Base-by-base conservation (phyloP, 2,888 invertebrate species). In the Argyresthia goedartella region DNA sequence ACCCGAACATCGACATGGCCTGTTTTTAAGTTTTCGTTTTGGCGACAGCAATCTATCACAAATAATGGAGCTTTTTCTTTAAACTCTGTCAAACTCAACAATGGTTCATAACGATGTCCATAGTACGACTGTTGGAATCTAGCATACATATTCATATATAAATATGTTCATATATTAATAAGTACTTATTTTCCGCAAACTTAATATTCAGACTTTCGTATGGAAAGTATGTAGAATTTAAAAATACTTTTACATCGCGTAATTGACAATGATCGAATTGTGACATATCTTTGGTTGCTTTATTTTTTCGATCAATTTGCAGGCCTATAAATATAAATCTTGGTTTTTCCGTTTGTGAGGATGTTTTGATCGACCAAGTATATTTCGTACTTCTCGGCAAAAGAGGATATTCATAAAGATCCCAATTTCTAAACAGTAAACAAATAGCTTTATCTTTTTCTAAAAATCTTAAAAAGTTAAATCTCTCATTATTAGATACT, bases 251-350 rank as follows among this genome's bases (percentile, higher is more conserved):
- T 13, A 54, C 48, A 14, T 54, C 45, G 8, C 44, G 34, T 51
- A 54, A 43, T 36, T 49, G 34, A 55, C 70, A 70, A 53, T 65
- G 59, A 56, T 61, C 59, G 49, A 62, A 62, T 1, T 50, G 9
- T 4, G 58, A 59, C 41, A 43, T 53, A 56, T 71, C 58, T 49
- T 49, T 57, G 7, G 11, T 34, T 42, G 53, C 49, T 16, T 59
- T 53, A 58, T 65, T 66, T 61, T 70, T 72, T 57, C 64, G 57
- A 51, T 65, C 58, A 13, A 69, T 74, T 64, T 78, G 75, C 46
- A 75, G 64, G 8, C 62, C 72, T 15, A 75, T 44, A 52, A 74
- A 64, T 34, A 74, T 50, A 55, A 58, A 75, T 52, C 70, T 56
- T 4, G 72, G 72, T 60, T 68, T 70, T 56, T 73, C 71, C 49